Evolutionary conservation across 2,113 vertebrate genomes (phyloP), one percentile per base, ranked within the genome.

Genomic region (Spea multiplicata): DNA sequence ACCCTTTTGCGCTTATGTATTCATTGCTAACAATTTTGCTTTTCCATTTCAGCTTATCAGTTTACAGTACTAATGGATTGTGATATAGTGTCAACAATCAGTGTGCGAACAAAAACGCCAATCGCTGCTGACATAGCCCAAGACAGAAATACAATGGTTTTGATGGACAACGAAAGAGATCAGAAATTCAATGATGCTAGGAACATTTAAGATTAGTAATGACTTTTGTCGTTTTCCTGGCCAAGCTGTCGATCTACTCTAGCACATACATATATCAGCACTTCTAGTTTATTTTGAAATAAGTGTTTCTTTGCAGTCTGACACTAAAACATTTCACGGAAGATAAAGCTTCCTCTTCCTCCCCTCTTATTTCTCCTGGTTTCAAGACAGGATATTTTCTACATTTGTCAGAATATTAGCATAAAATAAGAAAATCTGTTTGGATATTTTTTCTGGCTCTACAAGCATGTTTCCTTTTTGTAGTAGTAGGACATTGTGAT

Each of bases 71-170:
- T 92, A 92, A 93, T 91, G 89, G 90, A 85, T 87, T 91, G 87
- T 90, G 91, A 93, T 92, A 87, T 72, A 84, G 88, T 91, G 91
- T 93, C 88, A 93, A 86, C 90, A 90, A 90, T 91, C 92, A 91
- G 88, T 87, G 89, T 6, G 86, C 73, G 5, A 83, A 84, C 6
- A 59, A 85, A 73, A 73, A 65, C 72, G 83, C 77, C 84, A 83
- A 83, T 91, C 90, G 74, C 81, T 73, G 86, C 87, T 87, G 86
- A 88, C 89, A 91, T 69, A 86, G 84, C 82, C 86, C 83, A 84
- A 84, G 86, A 87, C 69, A 76, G 87, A 88, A 90, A 87, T 73
- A 89, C 87, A 88, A 83, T 82, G 84, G 86, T 73, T 82, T 87
- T 74, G 46, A 0, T 88, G 80, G 79, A 70, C 81, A 86, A 74